These are phyloP conservation scores for Martes flavigula DNA, from an alignment of 2,797 vertebrate species.

Conservation along the genomic window DNA sequence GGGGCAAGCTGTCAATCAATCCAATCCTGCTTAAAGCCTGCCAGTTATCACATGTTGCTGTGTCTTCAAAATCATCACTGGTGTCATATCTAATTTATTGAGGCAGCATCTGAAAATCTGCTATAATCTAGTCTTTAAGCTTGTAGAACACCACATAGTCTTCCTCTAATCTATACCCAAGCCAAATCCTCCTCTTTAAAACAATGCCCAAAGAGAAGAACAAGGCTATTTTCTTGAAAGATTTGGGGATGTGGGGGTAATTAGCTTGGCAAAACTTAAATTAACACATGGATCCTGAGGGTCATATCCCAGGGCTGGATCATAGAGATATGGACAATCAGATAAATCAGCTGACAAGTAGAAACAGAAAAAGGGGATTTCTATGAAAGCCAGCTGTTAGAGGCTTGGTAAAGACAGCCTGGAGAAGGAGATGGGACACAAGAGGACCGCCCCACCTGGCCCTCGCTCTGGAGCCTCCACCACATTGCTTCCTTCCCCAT, in stretches of 20 bases:
- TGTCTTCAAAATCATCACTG: conserved; percentile 42
- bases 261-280: not conserved
- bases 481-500: not conserved
- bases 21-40: not conserved
- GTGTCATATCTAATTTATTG: conserved; percentile 20
- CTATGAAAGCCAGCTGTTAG: not conserved
- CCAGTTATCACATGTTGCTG: not conserved
- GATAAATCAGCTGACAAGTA: not conserved
- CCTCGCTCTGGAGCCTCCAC: not conserved
- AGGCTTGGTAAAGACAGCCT: not conserved
- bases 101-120: not conserved
- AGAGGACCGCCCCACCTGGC: not conserved
- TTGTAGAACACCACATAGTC: not conserved
- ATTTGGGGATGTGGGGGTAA: not conserved
- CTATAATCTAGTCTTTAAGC: conserved; percentile 25
- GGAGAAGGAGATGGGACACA: not conserved
- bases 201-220: not conserved
- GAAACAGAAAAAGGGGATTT: not conserved
- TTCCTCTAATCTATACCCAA: not conserved
- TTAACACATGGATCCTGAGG: not conserved
- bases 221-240: not conserved
- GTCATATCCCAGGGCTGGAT: not conserved
- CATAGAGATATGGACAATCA: not conserved
- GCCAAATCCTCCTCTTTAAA: conserved; percentile 6
- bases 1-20: not conserved